Evolutionary conservation across 2,888 invertebrate species (phyloP).

Genomic region (Oscheius sp.): DNA sequence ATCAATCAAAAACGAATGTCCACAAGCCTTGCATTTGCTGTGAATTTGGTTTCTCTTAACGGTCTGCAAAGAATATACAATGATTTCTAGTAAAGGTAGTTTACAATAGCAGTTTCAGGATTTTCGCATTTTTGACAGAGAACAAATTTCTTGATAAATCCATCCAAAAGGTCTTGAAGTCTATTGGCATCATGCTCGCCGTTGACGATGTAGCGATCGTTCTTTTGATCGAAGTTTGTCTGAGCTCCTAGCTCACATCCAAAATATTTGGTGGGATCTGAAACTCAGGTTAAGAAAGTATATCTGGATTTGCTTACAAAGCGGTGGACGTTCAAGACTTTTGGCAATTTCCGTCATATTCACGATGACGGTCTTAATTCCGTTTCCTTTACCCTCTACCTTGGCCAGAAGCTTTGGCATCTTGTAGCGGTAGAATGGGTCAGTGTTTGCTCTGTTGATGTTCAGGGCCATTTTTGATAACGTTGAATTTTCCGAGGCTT

Average conservation of each 20-base stretch:
- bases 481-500: neutral
- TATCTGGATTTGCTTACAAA: conserved; percentile 76
- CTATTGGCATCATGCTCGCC: conserved; percentile 97
- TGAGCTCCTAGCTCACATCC: conserved; percentile 99
- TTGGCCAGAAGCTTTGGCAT: conserved; percentile 98
- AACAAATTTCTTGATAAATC: conserved; percentile 89
- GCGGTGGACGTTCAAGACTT: conserved; percentile 93
- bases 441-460: conserved; percentile 95
- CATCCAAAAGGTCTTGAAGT: conserved; percentile 90
- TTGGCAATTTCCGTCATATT: conserved; percentile 99
- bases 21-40: conserved; percentile 91
- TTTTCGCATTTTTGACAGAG: conserved; percentile 95
- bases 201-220: conserved; percentile 98
- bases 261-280: conserved; percentile 80
- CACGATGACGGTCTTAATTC: conserved; percentile 99
- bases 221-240: conserved; percentile 96
- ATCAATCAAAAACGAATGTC: conserved; percentile 88
- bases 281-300: neutral
- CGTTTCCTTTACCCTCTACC: conserved; percentile 97
- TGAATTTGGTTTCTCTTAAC: conserved; percentile 61
- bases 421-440: conserved; percentile 99
- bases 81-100: conserved; percentile 33
- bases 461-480: conserved; percentile 76
- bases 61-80: conserved; percentile 42
- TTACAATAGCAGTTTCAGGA: conserved; percentile 90